phyloP scores from a whole-genome alignment of 2,113 vertebrate species.

The Barnardius zonarius region DNA sequence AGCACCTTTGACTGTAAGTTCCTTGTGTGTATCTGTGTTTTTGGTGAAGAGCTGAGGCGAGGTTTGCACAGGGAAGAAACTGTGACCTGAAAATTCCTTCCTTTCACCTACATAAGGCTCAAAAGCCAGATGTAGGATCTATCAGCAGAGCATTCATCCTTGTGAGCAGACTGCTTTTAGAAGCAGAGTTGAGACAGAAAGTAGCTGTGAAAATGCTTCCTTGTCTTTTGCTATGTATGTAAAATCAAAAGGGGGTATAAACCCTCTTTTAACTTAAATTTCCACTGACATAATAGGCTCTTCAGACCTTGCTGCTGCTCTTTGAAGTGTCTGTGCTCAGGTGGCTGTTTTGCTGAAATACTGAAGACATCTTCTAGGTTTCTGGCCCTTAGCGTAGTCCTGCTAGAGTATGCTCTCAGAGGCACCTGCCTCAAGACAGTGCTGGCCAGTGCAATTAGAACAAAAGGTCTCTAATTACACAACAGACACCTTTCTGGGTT shows the following conservation, averaged over 20 bases:
- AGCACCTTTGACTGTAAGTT: neutral
- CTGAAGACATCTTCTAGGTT: neutral
- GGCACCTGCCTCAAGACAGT: neutral
- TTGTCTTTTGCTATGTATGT: neutral
- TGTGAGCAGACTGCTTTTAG: neutral
- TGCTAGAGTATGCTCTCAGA: neutral
- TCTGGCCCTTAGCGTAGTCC: neutral
- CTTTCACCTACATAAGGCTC: neutral
- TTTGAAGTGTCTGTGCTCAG: neutral
- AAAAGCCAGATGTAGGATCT: neutral
- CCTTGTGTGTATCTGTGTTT: neutral
- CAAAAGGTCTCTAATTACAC: neutral
- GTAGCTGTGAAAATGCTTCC: neutral
- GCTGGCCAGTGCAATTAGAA: neutral
- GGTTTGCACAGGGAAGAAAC: neutral
- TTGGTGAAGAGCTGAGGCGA: neutral
- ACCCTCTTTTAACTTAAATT: neutral
- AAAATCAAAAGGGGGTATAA: neutral
- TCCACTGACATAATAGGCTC: neutral
- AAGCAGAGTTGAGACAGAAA: neutral
- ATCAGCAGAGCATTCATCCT: neutral
- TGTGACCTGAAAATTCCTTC: neutral
- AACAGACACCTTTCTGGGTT: neutral
- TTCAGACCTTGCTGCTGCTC: neutral
- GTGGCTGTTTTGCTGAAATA: neutral